phyloP scores from a whole-genome alignment of 2,888 invertebrate genomes.

The Drosophila greeni region DNA sequence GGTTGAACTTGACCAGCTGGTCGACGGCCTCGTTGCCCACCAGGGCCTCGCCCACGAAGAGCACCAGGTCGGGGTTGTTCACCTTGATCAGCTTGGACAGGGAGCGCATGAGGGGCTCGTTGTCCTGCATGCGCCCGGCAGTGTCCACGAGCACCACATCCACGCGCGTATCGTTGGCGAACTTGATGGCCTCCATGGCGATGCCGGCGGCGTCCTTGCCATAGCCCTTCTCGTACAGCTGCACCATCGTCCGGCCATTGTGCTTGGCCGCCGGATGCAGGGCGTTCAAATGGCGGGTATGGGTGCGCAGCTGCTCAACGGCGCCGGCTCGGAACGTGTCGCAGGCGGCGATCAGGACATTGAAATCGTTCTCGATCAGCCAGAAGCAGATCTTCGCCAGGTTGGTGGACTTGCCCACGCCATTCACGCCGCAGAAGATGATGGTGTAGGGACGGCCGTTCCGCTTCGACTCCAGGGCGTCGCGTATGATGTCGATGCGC shows the following conservation, averaged over 20 bases:
- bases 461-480: slow-evolving; percentile 93
- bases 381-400: slow-evolving; percentile 99
- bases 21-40: slow-evolving; percentile 99
- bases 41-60: slow-evolving; percentile 99
- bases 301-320: slow-evolving; percentile 98
- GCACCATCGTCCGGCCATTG: slow-evolving; percentile 88
- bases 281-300: slow-evolving; percentile 94
- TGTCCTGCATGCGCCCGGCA: slow-evolving; percentile 99
- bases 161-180: slow-evolving; percentile 87
- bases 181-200: slow-evolving; percentile 97
- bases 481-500: slow-evolving; percentile 96
- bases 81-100: slow-evolving; percentile 97
- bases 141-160: slow-evolving; percentile 99
- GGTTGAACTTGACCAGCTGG: slow-evolving; percentile 99
- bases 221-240: slow-evolving; percentile 98
- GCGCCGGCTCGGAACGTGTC: slow-evolving; percentile 99
- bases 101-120: slow-evolving; percentile 99
- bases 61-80: slow-evolving; percentile 97
- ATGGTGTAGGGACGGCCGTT: slow-evolving; percentile 94
- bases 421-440: slow-evolving; percentile 98
- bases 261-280: slow-evolving; percentile 91
- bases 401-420: slow-evolving; percentile 99
- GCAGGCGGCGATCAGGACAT: slow-evolving; percentile 98
- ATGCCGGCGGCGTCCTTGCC: slow-evolving; percentile 99
- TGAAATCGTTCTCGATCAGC: slow-evolving; percentile 97